Conservation (phyloP, 1,140 invertebrate species). For the Nylanderia fulva region DNA sequence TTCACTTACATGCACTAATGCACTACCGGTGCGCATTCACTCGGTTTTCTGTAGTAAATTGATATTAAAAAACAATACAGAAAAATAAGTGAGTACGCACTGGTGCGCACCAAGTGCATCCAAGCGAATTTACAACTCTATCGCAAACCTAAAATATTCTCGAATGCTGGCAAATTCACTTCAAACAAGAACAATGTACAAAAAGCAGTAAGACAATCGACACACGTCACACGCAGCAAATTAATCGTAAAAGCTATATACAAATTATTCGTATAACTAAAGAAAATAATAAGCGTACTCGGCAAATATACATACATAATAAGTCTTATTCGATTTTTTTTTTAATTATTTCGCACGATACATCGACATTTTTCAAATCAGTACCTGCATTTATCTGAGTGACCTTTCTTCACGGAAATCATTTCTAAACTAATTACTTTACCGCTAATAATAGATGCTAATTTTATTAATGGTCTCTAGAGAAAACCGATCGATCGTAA, state of each 20-base stretch:
- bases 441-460: conserved; percentile 13
- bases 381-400: neutral
- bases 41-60: too few species aligned
- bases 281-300: conserved; percentile 46
- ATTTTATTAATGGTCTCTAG: neutral
- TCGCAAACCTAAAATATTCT: neutral
- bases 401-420: conserved; percentile 5
- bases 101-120: too few species aligned
- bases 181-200: conserved; percentile 21
- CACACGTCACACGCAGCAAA: conserved; percentile 43
- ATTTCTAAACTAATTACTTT: conserved; percentile 53
- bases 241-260: conserved; percentile 45
- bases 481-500: conserved; percentile 36
- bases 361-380: neutral
- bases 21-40: too few species aligned
- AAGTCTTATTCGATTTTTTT: neutral
- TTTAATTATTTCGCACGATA: neutral
- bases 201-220: conserved; percentile 46
- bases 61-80: too few species aligned
- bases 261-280: conserved; percentile 53
- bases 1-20: too few species aligned
- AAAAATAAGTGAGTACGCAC: too few species aligned
- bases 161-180: neutral
- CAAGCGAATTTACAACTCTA: neutral
- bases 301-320: conserved; percentile 2